Base-by-base conservation (phyloP, 2,113 vertebrate genomes). In the Saiga tatarica region DNA sequence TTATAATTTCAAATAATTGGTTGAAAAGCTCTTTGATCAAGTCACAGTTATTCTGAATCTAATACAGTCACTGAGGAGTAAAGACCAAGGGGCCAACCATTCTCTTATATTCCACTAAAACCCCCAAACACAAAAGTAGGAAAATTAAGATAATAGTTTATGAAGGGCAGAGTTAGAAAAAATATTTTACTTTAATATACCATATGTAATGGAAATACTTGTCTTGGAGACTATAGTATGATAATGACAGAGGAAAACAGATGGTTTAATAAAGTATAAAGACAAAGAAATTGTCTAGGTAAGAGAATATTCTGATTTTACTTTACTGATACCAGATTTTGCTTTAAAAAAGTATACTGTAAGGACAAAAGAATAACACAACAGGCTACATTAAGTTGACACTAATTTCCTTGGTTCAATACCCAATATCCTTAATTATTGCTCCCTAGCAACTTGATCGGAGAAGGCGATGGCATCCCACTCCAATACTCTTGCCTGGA, bases 21-120 rank as follows among this genome's bases (percentile, higher is more conserved):
- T 59, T 88, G 47, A 95, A 94, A 81, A 97, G 5, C 26, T 67
- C 59, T 97, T 97, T 76, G 4, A 26, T 85, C 28, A 74, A 62
- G 13, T 33, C 45, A 57, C 47, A 28, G 16, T 21, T 97, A 23
- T 82, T 94, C 47, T 87, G 62, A 71, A 2, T 88, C 23, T 89
- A 62, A 50, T 39, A 52, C 12, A 88, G 28, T 93, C 67, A 55
- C 23, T 79, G 17, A 36, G 26, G 8, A 62, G 52, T 87, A 81
- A 91, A 84, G 47, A 45, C 19, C 62, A 60, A 79, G 14, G 39
- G 10, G 36, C 0, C 45, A 87, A 79, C 13, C 4, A 26, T 84
- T 94, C 15, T 94, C 52, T 88, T 42, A 60, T 42, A 62, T 60
- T 52, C 3, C 47, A 74, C 25, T 55, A 84, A 94, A 92, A 94